A percentile compares a stretch with the other conserved stretches of the same genome.
These are phyloP conservation scores for Charanyca ferruginea DNA, from an alignment of 2,888 invertebrate genomes.

Conservation along the genomic window DNA sequence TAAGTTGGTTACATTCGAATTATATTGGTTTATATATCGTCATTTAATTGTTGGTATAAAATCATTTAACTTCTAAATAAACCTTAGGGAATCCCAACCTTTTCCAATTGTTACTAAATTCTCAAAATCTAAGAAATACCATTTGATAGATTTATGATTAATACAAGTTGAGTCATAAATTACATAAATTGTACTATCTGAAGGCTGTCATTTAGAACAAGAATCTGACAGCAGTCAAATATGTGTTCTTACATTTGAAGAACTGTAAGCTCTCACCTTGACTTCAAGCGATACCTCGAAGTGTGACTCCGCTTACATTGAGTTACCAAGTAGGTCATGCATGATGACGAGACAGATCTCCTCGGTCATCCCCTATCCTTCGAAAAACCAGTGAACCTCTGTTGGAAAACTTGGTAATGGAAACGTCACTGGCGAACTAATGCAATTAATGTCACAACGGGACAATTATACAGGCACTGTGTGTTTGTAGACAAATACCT, in stretches of 20 bases:
- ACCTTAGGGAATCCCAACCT: too few relatives aligned
- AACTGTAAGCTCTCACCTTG: constrained; percentile 7
- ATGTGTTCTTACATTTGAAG: background rate
- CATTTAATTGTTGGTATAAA: too few relatives aligned
- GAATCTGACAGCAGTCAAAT: too few relatives aligned
- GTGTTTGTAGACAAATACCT: background rate
- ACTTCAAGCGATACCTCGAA: constrained; percentile 8
- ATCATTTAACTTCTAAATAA: too few relatives aligned
- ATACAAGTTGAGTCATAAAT: too few relatives aligned
- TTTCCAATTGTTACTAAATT: too few relatives aligned
- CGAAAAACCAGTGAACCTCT: constrained; percentile 1
- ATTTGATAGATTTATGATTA: too few relatives aligned
- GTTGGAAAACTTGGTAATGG: constrained; percentile 14
- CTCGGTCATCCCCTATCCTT: background rate
- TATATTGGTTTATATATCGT: too few relatives aligned
- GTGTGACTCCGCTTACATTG: constrained; percentile 18
- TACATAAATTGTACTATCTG: background rate
- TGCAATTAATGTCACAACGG: background rate
- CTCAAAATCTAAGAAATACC: too few relatives aligned
- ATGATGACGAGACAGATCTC: constrained; percentile 26
- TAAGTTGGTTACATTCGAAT: too few relatives aligned
- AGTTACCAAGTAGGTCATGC: constrained; percentile 33
- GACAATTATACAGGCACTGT: background rate
- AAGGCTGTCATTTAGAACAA: background rate
- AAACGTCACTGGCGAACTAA: constrained; percentile 9